A percentile compares a stretch with the other conserved stretches of the same genome.
Evolutionary conservation across 2,113 vertebrate species (phyloP).

Genomic region (Sylvietta virens): DNA sequence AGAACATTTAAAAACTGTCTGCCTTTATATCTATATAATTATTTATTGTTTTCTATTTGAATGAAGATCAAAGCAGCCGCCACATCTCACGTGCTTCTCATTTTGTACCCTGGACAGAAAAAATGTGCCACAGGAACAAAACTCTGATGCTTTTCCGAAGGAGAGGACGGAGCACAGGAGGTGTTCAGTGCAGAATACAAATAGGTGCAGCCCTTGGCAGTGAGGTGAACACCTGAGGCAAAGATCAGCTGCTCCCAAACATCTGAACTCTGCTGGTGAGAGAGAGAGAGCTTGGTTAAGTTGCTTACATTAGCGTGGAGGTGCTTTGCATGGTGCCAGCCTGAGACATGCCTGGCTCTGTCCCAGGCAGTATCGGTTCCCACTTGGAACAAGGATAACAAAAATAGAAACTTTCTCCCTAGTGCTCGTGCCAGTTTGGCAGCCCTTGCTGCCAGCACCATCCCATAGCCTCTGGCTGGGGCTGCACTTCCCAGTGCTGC

Average conservation of each 20-base stretch:
- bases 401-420: conserved; percentile 39
- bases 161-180: fast-evolving
- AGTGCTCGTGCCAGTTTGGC: not conserved
- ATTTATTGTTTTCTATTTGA: not conserved
- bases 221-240: not conserved
- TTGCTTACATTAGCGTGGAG: not conserved
- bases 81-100: not conserved
- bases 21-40: not conserved
- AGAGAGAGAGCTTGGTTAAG: not conserved
- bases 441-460: not conserved
- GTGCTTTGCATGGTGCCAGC: not conserved
- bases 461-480: not conserved
- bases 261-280: not conserved
- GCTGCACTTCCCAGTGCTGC: not conserved
- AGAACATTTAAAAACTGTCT: not conserved
- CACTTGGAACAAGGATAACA: not conserved
- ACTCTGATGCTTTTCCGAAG: fast-evolving
- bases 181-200: not conserved
- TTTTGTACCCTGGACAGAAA: not conserved
- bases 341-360: conserved; percentile 19
- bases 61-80: not conserved
- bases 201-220: not conserved
- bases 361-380: conserved; percentile 13
- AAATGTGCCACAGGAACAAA: not conserved
- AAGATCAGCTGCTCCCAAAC: not conserved